Evolutionary conservation across 2,113 vertebrate species (phyloP).

Genomic region (Antechinus stuartii): DNA sequence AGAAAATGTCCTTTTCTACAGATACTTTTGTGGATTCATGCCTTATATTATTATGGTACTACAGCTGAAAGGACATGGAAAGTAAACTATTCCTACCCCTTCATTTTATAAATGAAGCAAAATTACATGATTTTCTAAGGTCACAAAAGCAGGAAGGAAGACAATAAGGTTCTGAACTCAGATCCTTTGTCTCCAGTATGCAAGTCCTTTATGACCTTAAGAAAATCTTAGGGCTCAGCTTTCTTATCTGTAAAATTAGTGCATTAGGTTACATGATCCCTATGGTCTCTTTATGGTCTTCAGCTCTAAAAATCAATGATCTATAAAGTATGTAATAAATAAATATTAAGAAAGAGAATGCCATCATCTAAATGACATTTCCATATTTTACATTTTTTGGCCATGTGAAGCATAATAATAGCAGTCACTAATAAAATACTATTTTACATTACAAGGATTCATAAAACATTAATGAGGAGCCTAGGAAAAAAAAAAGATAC

Average conservation of each 20-base stretch:
- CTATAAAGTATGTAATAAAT: background rate
- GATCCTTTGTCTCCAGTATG: background rate
- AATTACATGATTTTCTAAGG: background rate
- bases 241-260: background rate
- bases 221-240: background rate
- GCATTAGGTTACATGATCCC: background rate
- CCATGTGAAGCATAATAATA: conserved; percentile 16
- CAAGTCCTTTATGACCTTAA: background rate
- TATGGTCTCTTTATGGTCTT: background rate
- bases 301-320: background rate
- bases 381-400: conserved; percentile 42
- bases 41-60: background rate
- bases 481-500: conserved; percentile 51
- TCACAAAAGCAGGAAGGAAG: background rate
- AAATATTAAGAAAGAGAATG: background rate
- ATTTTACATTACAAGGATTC: conserved; percentile 37
- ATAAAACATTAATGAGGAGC: conserved; percentile 55
- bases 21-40: background rate
- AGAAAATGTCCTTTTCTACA: background rate
- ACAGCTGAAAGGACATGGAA: background rate
- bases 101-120: background rate
- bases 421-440: conserved; percentile 40
- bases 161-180: background rate
- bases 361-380: background rate
- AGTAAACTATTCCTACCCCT: background rate